These are phyloP conservation scores for Heliconius cydno DNA, from an alignment of 2,888 invertebrate genomes.

Conservation along the genomic window DNA sequence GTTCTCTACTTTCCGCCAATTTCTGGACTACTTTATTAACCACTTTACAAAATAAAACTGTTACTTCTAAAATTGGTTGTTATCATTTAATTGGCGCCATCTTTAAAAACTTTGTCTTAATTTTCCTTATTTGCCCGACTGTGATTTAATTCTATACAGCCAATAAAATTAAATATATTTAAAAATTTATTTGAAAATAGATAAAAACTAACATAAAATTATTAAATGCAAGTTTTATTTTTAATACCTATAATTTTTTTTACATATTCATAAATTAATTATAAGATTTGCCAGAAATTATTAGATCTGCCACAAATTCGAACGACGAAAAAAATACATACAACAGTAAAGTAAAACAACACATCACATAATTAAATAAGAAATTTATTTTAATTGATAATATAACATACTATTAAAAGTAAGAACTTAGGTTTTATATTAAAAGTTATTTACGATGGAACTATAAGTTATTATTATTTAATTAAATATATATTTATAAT, in stretches of 20 bases:
- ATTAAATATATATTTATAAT: background rate
- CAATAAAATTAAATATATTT: background rate
- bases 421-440: background rate
- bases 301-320: too few relatives aligned
- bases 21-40: too few relatives aligned
- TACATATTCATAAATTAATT: too few relatives aligned
- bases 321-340: too few relatives aligned
- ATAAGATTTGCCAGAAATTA: too few relatives aligned
- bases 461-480: background rate
- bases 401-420: background rate
- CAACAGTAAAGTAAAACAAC: too few relatives aligned
- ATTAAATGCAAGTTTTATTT: too few relatives aligned
- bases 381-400: background rate
- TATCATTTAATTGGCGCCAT: background rate
- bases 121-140: background rate
- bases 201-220: too few relatives aligned
- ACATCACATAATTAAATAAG: background rate
- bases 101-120: background rate
- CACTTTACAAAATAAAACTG: background rate
- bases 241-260: too few relatives aligned
- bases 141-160: background rate
- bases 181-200: too few relatives aligned
- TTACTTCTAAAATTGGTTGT: background rate
- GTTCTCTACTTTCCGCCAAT: too few relatives aligned
- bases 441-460: background rate